Evolutionary conservation across 1,140 invertebrate genomes (phyloP).

Genomic region (Eriosoma lanigerum): DNA sequence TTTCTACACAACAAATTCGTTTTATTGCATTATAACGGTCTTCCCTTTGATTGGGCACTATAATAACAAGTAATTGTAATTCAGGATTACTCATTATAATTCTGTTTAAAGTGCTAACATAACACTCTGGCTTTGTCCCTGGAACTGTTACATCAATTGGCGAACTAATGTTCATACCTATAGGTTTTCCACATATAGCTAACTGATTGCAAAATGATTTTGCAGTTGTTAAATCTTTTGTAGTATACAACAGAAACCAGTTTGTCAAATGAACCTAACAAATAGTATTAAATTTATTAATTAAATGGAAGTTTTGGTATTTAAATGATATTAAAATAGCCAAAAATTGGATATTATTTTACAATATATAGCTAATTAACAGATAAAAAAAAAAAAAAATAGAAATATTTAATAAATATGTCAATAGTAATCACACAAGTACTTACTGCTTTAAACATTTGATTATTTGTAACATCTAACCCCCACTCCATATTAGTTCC

Average conservation of each 20-base stretch:
- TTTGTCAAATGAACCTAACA: conserved; percentile 61
- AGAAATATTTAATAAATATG: too few relatives aligned
- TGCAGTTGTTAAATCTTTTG: conserved; percentile 64
- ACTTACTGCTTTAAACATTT: conserved; percentile 59
- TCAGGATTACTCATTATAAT: conserved; percentile 23
- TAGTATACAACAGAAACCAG: conserved; percentile 72
- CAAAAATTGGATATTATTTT: too few relatives aligned
- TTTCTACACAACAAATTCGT: conserved; percentile 80
- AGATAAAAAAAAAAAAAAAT: too few relatives aligned
- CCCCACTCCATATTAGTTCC: conserved; percentile 70
- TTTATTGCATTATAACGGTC: conserved; percentile 89
- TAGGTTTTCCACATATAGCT: conserved; percentile 62
- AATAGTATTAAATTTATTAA: background rate
- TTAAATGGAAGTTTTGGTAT: too few relatives aligned
- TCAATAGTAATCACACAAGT: background rate
- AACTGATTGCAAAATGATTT: conserved; percentile 68
- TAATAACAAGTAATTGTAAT: conserved; percentile 73
- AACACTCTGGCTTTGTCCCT: background rate
- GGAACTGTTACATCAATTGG: conserved; percentile 59
- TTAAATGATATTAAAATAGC: too few relatives aligned
- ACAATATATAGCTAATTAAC: too few relatives aligned
- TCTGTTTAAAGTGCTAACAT: background rate
- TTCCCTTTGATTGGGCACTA: conserved; percentile 77
- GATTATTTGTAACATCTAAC: conserved; percentile 62
- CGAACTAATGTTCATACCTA: conserved; percentile 68